Evolutionary conservation across 2,113 vertebrate genomes (phyloP), one percentile per base, ranked within the genome.

Genomic region (Falco punctatus): DNA sequence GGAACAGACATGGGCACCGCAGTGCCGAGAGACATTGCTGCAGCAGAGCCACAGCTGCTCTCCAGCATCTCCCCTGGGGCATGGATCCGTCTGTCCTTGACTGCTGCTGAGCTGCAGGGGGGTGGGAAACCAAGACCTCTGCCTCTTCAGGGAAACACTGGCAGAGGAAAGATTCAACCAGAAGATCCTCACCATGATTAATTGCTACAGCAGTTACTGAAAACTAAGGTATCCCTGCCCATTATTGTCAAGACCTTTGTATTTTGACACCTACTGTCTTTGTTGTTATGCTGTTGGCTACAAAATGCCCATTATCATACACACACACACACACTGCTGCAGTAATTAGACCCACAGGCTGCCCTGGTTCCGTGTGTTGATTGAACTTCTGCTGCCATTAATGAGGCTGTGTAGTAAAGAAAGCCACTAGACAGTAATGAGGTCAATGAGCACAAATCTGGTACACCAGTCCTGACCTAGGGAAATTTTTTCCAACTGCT

Each of bases 1-100:
- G 59, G 52, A 74, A 80, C 30, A 67, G 42, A 44, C 17, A 15
- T 0, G 0, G 5, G 66, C 3, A 6, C 22, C 26, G 27, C 28
- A 73, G 17, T 0, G 0, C 8, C 0, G 0, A 4, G 28, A 11
- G 11, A 70, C 17, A 26, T 2, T 20, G 11, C 49, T 57, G 44
- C 12, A 4, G n/a, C 42, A 69, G 33, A 65, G 54, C 23, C 49
- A 73, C 23, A 32, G 38, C 26, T 72, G 48, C 21, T 23, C 10
- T 32, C 33, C 54, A 61, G 5, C 4, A 4, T 14, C 38, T 65
- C 2, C 4, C 48, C 26, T 2, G 8, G 7, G 46, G 6, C 2
- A 0, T 4, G 38, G 52, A 38, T 40, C 6, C 0, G 2, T 46
- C 58, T 35, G 17, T 17, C 48, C 33, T 42, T 44, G 44, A 26